Percentiles rank a stretch among this genome's conserved stretches.
Conservation (phyloP, 1,140 invertebrate species). For the Ruditapes philippinarum region DNA sequence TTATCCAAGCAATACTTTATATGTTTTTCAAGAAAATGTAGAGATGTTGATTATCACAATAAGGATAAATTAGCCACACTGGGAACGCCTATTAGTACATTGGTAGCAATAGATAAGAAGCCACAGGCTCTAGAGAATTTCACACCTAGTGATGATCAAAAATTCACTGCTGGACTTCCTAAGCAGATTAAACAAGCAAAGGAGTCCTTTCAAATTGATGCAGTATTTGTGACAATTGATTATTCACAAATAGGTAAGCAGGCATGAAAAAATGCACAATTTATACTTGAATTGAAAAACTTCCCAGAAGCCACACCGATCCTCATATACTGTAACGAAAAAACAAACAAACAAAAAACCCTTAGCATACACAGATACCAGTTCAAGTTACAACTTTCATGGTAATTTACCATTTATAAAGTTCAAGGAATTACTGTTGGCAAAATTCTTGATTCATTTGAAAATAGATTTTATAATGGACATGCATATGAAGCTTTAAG, state of each 20-base stretch:
- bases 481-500: too few relatives aligned
- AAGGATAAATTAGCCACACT: background rate
- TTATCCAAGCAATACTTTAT: background rate
- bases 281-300: background rate
- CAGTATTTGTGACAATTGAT: constrained; percentile 33
- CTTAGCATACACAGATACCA: constrained; percentile 9
- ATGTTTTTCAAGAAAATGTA: constrained; percentile 29
- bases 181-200: constrained; percentile 2
- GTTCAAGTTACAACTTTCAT: constrained; percentile 41
- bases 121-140: background rate
- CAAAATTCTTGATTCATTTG: background rate
- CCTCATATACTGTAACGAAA: background rate
- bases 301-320: background rate
- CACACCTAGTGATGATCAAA: constrained; percentile 4
- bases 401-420: constrained; percentile 46
- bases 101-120: constrained; percentile 18
- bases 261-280: constrained; percentile 13
- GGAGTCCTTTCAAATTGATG: background rate
- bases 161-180: background rate
- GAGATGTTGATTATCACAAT: constrained; percentile 28
- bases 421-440: constrained; percentile 55
- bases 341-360: constrained; percentile 29
- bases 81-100: background rate
- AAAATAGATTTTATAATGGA: too few relatives aligned
- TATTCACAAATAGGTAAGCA: background rate